Evolutionary conservation across 2,888 invertebrate species (phyloP), one percentile per base, ranked within the genome.

Genomic region (Calameuta idolon): DNA sequence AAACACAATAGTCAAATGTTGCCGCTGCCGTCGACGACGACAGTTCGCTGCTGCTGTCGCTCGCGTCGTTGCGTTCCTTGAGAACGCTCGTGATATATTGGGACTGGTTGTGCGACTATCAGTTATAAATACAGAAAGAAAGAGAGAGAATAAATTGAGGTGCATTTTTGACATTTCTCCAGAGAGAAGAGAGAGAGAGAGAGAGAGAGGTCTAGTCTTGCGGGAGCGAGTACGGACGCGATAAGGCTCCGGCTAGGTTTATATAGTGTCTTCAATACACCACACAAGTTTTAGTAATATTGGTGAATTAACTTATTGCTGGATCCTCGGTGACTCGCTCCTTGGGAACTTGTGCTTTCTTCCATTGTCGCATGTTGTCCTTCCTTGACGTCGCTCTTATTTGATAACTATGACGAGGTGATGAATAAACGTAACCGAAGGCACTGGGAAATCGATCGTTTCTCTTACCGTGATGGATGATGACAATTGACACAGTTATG

Each of bases 1-100:
- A 79, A 77, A 76, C 78, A 78, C 68, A 73, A 78, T 75, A 78
- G 75, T 75, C 78, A 79, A 79, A 79, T 79, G 77, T 79, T 75
- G 74, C 73, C 74, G 55, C 35, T 55, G 75, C 55, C 55, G 75
- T 55, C 55, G 55, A 55, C 55, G 23, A 55, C 69, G 75, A 33
- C 23, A 30, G 68, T 75, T 37, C 68, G 69, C 68, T 34, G 31
- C 33, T 69, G 75, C 71, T 34, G 71, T 71, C 34, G 75, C 74
- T 75, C 75, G 73, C 71, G 75, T 71, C 75, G 69, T 81, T 76
- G 73, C 74, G 75, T 33, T 69, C 69, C 55, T 77, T 78, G 76
- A 84, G 81, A 79, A 81, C 79, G 79, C 74, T 79, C 81, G 71
- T 71, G 71, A 71, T 33, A 71, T 31, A 71, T 34, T 71, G 71